Percentiles rank a stretch among this genome's conserved stretches.
These are phyloP conservation scores for Caenorhabditis sp. DNA, from an alignment of 2,888 invertebrate species.

Conservation along the genomic window DNA sequence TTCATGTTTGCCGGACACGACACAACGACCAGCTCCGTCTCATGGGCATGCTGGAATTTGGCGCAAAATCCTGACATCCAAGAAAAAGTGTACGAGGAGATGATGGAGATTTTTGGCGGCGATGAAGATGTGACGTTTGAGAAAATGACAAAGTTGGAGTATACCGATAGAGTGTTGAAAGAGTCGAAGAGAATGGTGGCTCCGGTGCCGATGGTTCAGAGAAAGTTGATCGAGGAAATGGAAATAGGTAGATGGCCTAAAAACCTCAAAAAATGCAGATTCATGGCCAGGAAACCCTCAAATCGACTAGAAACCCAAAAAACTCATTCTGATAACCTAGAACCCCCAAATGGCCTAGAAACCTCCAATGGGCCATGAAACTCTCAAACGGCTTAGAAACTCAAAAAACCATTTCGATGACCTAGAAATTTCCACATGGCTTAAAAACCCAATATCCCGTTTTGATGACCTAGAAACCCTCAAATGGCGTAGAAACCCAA, in stretches of 20 bases:
- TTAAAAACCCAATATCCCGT: too few relatives aligned
- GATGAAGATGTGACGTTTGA: conserved; percentile 66
- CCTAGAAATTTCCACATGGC: too few relatives aligned
- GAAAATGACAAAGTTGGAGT: conserved; percentile 68
- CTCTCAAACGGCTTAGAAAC: too few relatives aligned
- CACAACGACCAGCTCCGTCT: conserved; percentile 63
- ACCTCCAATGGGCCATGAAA: too few relatives aligned
- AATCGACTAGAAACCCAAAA: too few relatives aligned
- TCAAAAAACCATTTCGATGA: too few relatives aligned
- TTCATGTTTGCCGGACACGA: conserved; percentile 84
- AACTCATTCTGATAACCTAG: too few relatives aligned
- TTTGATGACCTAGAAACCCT: too few relatives aligned
- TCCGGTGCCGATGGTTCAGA: conserved; percentile 71
- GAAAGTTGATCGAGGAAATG: conserved; percentile 69
- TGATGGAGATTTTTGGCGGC: conserved; percentile 38
- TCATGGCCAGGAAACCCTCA: too few relatives aligned
- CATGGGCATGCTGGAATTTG: conserved; percentile 68
- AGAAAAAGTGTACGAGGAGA: conserved; percentile 42
- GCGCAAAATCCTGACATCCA: conserved; percentile 66
- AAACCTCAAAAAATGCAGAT: neutral
- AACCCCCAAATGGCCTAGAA: too few relatives aligned
- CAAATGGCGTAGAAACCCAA: too few relatives aligned
- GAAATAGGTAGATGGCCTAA: conserved; percentile 43
- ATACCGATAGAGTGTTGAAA: conserved; percentile 75
- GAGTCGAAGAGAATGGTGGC: conserved; percentile 72